phyloP scores from a whole-genome alignment of 2,113 vertebrate species.

The Campylorhamphus procurvoides region DNA sequence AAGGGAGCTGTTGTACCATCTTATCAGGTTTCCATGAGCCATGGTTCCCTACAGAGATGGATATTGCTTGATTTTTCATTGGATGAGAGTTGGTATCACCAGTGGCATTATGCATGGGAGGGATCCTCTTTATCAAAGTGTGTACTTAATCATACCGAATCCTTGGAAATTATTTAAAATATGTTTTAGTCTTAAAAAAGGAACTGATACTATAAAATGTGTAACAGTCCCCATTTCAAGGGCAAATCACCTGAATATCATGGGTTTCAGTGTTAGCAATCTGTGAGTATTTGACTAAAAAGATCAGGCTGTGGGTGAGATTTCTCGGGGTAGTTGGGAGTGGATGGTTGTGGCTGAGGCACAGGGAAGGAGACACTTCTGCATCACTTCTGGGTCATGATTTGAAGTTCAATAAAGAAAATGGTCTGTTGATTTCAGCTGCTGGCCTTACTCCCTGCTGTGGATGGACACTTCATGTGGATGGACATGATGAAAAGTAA shows the following conservation, averaged over 20 bases:
- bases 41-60: background rate
- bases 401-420: background rate
- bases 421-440: background rate
- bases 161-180: background rate
- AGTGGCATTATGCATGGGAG: background rate
- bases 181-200: background rate
- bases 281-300: background rate
- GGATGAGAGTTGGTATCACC: background rate
- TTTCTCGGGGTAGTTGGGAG: background rate
- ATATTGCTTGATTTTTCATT: background rate
- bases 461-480: background rate
- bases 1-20: background rate
- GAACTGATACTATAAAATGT: background rate
- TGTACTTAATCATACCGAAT: background rate
- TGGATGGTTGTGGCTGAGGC: background rate
- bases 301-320: background rate
- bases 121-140: background rate
- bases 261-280: background rate
- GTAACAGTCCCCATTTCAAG: background rate
- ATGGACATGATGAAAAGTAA: conserved; percentile 6
- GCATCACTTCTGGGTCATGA: background rate
- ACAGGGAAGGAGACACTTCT: background rate
- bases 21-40: background rate
- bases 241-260: background rate
- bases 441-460: background rate